A percentile compares a stretch with the other conserved stretches of the same genome.
These are phyloP conservation scores for Pterostichus niger DNA, from an alignment of 2,888 invertebrate species.

Conservation along the genomic window DNA sequence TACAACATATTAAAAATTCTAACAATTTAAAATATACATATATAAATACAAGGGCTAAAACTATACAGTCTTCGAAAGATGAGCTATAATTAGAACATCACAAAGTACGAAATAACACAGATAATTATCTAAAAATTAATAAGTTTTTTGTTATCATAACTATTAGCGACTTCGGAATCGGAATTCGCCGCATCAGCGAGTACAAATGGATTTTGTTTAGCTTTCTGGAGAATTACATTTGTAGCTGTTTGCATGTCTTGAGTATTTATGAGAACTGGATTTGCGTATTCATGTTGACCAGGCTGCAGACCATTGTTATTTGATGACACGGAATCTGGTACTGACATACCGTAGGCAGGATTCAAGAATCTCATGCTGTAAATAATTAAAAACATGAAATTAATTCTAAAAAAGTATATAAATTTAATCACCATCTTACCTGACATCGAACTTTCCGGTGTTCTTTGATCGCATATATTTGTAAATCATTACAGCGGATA, in stretches of 20 bases:
- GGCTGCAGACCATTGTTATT: conserved; percentile 71
- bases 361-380: conserved; percentile 74
- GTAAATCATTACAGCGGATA: conserved; percentile 67
- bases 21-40: conserved; percentile 57
- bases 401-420: background rate
- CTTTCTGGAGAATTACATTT: conserved; percentile 69
- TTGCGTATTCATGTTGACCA: conserved; percentile 74
- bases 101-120: conserved; percentile 21
- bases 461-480: conserved; percentile 69
- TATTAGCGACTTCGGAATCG: conserved; percentile 31
- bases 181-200: conserved; percentile 51
- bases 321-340: conserved; percentile 68
- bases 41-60: conserved; percentile 56
- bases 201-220: conserved; percentile 67
- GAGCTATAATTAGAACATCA: conserved; percentile 56
- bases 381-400: conserved; percentile 40
- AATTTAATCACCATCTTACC: conserved; percentile 67
- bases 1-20: conserved; percentile 28
- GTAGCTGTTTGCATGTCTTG: conserved; percentile 69
- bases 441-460: conserved; percentile 70
- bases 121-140: conserved; percentile 57
- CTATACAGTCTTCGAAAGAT: conserved; percentile 33
- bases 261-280: conserved; percentile 71
- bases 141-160: conserved; percentile 46
- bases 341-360: conserved; percentile 72